Evolutionary conservation across 2,797 vertebrate species (phyloP).

Genomic region (Pogonophryne albipinna): DNA sequence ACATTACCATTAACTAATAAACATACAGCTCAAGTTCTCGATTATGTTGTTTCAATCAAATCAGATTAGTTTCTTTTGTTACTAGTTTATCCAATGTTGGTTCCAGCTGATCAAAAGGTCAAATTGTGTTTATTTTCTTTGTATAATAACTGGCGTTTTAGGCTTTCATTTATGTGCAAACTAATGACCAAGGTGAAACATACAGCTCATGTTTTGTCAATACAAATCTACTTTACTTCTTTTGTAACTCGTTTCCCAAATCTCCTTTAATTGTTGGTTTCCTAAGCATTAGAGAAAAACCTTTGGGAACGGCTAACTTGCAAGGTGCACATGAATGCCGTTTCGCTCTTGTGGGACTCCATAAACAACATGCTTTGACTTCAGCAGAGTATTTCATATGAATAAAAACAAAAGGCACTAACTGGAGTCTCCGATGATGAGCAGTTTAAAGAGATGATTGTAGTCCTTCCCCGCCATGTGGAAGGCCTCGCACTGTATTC

Average conservation of each 20-base stretch:
- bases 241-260: too few species aligned
- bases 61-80: too few species aligned
- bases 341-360: background rate
- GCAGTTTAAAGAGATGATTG: conserved; percentile 90
- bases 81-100: background rate
- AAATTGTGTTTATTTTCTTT: too few species aligned
- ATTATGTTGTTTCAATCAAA: background rate
- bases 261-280: background rate
- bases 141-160: too few species aligned
- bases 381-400: background rate
- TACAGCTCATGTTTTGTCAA: too few species aligned
- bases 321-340: background rate
- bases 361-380: background rate
- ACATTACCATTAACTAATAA: background rate
- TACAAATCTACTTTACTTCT: too few species aligned
- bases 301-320: background rate
- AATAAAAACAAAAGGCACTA: conserved; percentile 67
- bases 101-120: background rate
- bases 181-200: too few species aligned
- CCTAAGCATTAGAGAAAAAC: background rate
- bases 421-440: conserved; percentile 92
- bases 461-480: conserved; percentile 89
- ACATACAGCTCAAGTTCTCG: background rate
- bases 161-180: too few species aligned
- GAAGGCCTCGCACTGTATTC: conserved; percentile 15